phyloP scores from a whole-genome alignment of 2,113 vertebrate genomes.

The Egretta garzetta region DNA sequence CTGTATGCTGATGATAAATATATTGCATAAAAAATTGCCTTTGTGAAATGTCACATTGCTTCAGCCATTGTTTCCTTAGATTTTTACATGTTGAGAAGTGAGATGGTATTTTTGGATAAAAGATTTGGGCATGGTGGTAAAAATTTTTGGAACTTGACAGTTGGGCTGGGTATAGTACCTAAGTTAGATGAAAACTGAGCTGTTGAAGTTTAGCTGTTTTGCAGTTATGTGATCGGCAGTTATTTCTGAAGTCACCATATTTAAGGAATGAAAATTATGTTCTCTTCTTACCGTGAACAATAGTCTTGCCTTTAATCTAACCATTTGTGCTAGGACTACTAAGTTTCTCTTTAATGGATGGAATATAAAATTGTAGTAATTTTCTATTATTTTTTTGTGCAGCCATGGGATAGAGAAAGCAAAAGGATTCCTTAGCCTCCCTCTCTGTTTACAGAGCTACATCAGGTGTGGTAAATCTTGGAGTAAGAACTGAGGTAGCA shows the following conservation, averaged over 20 bases:
- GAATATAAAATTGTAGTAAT: background rate
- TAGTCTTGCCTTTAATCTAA: background rate
- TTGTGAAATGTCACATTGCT: background rate
- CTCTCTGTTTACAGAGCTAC: background rate
- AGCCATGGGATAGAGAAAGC: background rate
- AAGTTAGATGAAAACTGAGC: background rate
- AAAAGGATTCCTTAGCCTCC: background rate
- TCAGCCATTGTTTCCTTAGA: background rate
- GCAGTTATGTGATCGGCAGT: background rate
- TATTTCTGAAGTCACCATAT: background rate
- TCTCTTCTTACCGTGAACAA: fast-evolving
- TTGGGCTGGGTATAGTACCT: background rate
- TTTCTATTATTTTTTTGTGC: background rate
- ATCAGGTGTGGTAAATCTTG: background rate
- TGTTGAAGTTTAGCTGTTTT: background rate
- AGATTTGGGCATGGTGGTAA: background rate
- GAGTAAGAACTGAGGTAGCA: background rate
- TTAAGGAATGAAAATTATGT: background rate
- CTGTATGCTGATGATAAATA: background rate
- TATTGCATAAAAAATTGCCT: background rate
- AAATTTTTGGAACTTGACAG: background rate
- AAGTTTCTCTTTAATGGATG: background rate
- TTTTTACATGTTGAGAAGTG: background rate
- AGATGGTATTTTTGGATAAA: background rate
- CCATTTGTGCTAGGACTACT: fast-evolving